Base-by-base conservation (phyloP, 2,113 vertebrate species). In the Diphyllodes magnificus region DNA sequence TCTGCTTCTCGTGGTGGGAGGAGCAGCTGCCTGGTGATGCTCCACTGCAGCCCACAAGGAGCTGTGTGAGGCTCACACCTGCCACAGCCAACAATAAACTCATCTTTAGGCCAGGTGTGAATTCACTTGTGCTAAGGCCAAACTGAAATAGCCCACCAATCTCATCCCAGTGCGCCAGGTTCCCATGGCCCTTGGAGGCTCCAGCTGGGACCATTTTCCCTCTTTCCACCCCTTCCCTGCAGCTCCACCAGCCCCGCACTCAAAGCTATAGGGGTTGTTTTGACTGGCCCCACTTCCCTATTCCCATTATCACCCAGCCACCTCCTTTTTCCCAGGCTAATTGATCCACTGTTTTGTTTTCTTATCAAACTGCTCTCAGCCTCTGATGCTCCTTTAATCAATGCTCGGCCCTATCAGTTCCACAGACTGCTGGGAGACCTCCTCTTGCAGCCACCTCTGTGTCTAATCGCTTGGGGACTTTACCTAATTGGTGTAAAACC, bases 401-500 rank as follows among this genome's bases (percentile, higher is more conserved):
- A 56, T 81, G 23, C 77, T 6, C 3, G 4, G 69, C 73, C 73
- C 81, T 89, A 82, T 95, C 73, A 63, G 47, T 22, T 24, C 93
- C 69, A 1, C 5, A 49, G 35, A 17, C 76, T 27, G 2, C 69
- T 5, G 22, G 69, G 90, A 91, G 82, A 13, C 66, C 85, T 89
- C 56, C 35, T 76, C 37, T 8, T 7, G 47, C 86, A 44, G 87
- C 69, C 87, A 42, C 87, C 47, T 2, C 95, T 11, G 30, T 17
- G 33, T 79, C 87, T 90, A 79, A 91, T 87, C 93, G 0, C 90
- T 6, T 1, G 22, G 90, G 87, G 82, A 73, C 92, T 96, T 94
- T 15, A 76, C 87, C 93, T 94, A 93, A 93, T 94, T 91, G 96
- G 73, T 90, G 95, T 82, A 96, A 95, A 96, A 94, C 90, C 93